A percentile compares a stretch with the other conserved stretches of the same genome.
phyloP scores from a whole-genome alignment of 2,113 vertebrate genomes.

The Ailuropoda melanoleuca region DNA sequence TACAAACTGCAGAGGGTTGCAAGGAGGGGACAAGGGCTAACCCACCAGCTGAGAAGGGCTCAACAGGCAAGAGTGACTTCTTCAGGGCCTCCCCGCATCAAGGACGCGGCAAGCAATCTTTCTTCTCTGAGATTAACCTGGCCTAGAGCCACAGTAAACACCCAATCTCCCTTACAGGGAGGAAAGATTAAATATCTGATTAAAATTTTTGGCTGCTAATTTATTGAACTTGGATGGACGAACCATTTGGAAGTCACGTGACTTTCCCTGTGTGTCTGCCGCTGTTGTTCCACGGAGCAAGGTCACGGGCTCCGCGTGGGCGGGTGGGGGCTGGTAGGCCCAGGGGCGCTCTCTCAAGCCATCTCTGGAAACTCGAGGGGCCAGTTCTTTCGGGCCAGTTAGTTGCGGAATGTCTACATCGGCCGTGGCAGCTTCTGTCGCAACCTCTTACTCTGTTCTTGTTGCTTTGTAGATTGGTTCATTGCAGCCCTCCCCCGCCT shows the following conservation, averaged over 20 bases:
- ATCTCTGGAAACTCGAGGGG: neutral
- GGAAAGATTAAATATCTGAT: slow-evolving; percentile 90
- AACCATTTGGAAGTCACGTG: slow-evolving; percentile 71
- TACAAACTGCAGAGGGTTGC: neutral
- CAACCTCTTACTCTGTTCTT: neutral
- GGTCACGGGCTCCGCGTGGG: slow-evolving; percentile 42
- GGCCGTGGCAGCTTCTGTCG: neutral
- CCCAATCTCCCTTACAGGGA: slow-evolving; percentile 85
- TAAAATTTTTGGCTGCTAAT: slow-evolving; percentile 88
- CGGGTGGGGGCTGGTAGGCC: neutral
- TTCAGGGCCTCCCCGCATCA: slow-evolving; percentile 75
- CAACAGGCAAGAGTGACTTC: slow-evolving; percentile 43
- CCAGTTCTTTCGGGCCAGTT: neutral
- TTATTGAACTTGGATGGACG: slow-evolving; percentile 87
- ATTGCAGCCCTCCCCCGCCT: slow-evolving; percentile 7
- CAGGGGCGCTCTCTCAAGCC: neutral
- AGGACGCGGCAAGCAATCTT: slow-evolving; percentile 80
- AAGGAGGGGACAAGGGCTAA: neutral
- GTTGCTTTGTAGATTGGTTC: neutral
- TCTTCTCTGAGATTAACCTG: slow-evolving; percentile 84
- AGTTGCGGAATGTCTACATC: neutral
- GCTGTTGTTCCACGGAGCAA: slow-evolving; percentile 68
- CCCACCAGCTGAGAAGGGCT: slow-evolving; percentile 50
- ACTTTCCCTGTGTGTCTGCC: slow-evolving; percentile 64
- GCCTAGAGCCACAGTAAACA: slow-evolving; percentile 84